Conservation (phyloP, 2,113 vertebrate genomes). For the Periophthalmodon schlosseri region DNA sequence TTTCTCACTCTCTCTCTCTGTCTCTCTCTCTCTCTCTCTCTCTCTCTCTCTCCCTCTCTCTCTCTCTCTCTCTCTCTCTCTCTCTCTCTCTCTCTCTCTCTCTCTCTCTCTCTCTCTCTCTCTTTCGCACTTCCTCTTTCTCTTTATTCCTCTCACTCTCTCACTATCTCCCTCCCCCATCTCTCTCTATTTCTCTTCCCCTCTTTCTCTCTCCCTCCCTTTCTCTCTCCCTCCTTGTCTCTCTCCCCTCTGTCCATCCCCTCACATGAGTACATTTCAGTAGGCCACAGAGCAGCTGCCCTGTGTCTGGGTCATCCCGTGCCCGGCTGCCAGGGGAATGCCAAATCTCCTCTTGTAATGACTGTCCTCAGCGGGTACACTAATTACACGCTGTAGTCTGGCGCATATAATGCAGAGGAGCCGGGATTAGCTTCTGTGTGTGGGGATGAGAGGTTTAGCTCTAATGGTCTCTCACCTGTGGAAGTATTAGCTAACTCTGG, state of each 20-base stretch:
- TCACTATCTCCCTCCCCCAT: no score
- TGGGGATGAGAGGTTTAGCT: conserved; percentile 46
- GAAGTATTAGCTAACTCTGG: conserved; percentile 40
- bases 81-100: no score
- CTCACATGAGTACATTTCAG: conserved; percentile 53
- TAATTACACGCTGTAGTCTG: conserved; percentile 63
- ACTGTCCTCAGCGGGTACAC: conserved; percentile 45
- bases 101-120: no score
- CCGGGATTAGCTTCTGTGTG: conserved; percentile 58
- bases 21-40: not conserved
- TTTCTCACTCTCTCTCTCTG: not conserved
- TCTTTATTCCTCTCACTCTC: not conserved
- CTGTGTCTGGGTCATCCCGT: conserved; percentile 43
- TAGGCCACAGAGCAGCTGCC: conserved; percentile 59
- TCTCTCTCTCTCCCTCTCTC: not conserved
- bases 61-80: not conserved
- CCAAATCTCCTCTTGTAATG: conserved; percentile 51
- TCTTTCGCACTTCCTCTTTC: not conserved
- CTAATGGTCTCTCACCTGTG: conserved; percentile 50
- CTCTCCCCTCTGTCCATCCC: not conserved
- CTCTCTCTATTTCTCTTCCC: not conserved
- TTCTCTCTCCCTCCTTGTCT: no score
- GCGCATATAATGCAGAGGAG: conserved; percentile 48
- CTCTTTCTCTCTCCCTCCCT: no score
- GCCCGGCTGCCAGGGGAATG: conserved; percentile 46